Percentiles rank a stretch among this genome's conserved stretches.
These are phyloP conservation scores for Pterostichus niger DNA, from an alignment of 2,888 invertebrate species.

Conservation along the genomic window DNA sequence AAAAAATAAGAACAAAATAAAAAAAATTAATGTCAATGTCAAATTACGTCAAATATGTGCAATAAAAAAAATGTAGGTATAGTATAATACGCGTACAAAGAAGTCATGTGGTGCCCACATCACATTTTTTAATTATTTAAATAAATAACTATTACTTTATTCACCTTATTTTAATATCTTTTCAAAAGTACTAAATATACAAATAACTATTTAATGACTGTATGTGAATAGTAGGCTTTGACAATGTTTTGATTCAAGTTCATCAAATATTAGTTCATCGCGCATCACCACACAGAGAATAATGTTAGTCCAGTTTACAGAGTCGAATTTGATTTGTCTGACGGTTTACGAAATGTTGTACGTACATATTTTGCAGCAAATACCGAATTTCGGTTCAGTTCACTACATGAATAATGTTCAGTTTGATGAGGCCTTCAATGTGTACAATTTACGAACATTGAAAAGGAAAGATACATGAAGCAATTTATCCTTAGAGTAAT, in stretches of 20 bases:
- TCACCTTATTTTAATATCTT: too few species aligned
- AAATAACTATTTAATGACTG: too few species aligned
- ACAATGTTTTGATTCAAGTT: constrained; percentile 40
- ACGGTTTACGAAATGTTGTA: constrained; percentile 24
- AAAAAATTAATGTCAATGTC: too few species aligned
- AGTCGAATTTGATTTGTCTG: constrained; percentile 37
- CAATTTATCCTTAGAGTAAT: background rate
- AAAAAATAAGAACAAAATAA: too few species aligned
- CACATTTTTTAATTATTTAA: too few species aligned
- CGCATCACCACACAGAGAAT: constrained; percentile 33
- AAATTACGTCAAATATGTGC: too few species aligned
- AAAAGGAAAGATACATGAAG: background rate
- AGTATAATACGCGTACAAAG: too few species aligned
- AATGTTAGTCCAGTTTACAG: constrained; percentile 25
- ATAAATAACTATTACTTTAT: too few species aligned
- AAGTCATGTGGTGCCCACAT: too few species aligned
- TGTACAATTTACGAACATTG: constrained; percentile 2
- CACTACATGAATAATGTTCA: constrained; percentile 21
- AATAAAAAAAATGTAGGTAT: too few species aligned
- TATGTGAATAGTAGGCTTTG: background rate
- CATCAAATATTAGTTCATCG: constrained; percentile 36
- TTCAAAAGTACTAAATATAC: too few species aligned
- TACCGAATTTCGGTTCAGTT: background rate
- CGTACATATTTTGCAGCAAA: background rate
- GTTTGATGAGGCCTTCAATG: constrained; percentile 17